phyloP scores from a whole-genome alignment of 2,113 vertebrate species.

The Ahaetulla prasina region DNA sequence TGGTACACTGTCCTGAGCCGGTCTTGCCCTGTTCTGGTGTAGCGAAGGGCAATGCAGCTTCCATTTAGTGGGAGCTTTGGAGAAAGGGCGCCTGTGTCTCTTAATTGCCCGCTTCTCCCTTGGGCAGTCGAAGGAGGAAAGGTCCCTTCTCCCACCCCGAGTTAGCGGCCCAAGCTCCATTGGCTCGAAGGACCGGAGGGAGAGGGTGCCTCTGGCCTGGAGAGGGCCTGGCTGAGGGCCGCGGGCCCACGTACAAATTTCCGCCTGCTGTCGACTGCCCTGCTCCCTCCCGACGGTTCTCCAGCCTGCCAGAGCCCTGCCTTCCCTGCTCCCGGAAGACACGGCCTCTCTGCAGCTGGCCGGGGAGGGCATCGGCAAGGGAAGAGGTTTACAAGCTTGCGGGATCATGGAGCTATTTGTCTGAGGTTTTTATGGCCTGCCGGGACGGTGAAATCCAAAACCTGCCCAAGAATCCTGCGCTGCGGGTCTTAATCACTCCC shows the following conservation, averaged over 20 bases:
- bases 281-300: background rate
- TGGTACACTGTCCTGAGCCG: background rate
- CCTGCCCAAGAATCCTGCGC: constrained; percentile 33
- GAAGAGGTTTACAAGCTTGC: constrained; percentile 38
- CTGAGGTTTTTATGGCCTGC: constrained; percentile 42
- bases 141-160: background rate
- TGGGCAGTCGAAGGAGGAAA: background rate
- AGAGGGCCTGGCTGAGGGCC: background rate
- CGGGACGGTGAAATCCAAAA: constrained; percentile 52
- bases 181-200: background rate
- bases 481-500: constrained; percentile 56
- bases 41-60: background rate
- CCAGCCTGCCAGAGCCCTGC: background rate
- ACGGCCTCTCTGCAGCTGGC: background rate
- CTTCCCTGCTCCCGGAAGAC: background rate
- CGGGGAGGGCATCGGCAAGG: background rate
- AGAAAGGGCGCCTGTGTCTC: background rate
- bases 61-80: background rate
- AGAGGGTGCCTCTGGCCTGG: background rate
- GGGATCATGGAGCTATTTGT: constrained; percentile 56
- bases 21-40: background rate
- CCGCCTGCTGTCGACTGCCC: background rate
- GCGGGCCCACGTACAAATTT: background rate
- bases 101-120: background rate
- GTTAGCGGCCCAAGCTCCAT: background rate